These are phyloP conservation scores for Salminus brasiliensis DNA, from an alignment of 2,113 vertebrate species.

Conservation along the genomic window DNA sequence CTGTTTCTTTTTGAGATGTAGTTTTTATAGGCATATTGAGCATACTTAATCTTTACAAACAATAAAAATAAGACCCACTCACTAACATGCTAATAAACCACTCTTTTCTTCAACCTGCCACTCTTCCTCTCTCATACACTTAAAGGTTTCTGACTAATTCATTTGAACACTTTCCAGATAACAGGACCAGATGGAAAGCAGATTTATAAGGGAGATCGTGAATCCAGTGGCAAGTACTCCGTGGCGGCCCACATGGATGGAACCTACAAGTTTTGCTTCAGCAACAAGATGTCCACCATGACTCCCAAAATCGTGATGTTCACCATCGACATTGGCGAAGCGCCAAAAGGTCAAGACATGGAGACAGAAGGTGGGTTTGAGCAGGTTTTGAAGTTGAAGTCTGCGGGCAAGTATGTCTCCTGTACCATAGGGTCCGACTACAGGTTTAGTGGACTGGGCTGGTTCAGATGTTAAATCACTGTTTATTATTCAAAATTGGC, in stretches of 20 bases:
- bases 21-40: too few relatives aligned
- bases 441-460: neutral
- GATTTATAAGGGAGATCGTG: conserved; percentile 96
- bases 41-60: neutral
- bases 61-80: too few relatives aligned
- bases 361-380: conserved; percentile 89
- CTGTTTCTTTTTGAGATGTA: too few relatives aligned
- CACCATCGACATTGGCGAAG: conserved; percentile 97
- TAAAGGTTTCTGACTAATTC: neutral
- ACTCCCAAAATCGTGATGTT: conserved; percentile 99
- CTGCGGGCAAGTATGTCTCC: neutral
- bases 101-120: neutral
- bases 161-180: conserved; percentile 78
- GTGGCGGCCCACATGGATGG: conserved; percentile 99
- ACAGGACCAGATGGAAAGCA: conserved; percentile 96
- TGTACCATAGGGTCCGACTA: neutral
- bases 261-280: conserved; percentile 97
- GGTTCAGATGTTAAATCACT: neutral
- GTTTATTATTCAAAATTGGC: too few relatives aligned
- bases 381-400: neutral
- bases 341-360: conserved; percentile 95
- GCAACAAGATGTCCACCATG: conserved; percentile 99
- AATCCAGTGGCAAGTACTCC: conserved; percentile 97
- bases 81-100: neutral
- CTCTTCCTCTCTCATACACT: neutral